Evolutionary conservation across 2,113 vertebrate genomes (phyloP).

Genomic region (Prolemur simus): DNA sequence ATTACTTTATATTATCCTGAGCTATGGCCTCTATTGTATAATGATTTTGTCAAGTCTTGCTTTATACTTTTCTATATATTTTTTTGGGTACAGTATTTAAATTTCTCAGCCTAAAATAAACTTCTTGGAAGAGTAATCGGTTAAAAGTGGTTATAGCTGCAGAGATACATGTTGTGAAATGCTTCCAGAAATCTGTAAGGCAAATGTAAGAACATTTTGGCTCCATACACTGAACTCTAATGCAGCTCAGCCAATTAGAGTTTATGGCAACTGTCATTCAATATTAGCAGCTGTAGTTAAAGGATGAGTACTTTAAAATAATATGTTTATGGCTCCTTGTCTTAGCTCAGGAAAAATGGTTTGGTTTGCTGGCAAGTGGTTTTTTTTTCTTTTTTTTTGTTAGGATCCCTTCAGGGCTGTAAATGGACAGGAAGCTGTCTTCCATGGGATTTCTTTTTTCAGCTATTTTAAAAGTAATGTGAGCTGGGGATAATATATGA

Average conservation of each 20-base stretch:
- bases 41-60: background rate
- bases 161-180: background rate
- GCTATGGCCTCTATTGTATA: background rate
- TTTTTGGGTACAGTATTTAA: conserved; percentile 30
- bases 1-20: conserved; percentile 4
- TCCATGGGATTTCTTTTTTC: conserved; percentile 24
- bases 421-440: background rate
- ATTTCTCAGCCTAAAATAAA: conserved; percentile 47
- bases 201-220: conserved; percentile 12
- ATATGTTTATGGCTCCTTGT: background rate
- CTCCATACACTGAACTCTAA: background rate
- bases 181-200: conserved; percentile 20
- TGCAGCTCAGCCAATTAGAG: conserved; percentile 2
- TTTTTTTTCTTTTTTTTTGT: background rate
- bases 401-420: background rate
- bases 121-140: conserved; percentile 11
- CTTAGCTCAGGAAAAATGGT: background rate
- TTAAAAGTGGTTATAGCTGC: conserved; percentile 40
- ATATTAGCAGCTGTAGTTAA: conserved; percentile 21
- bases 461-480: background rate
- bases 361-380: background rate
- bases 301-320: conserved; percentile 20
- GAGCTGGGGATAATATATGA: background rate
- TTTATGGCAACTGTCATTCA: conserved; percentile 35
- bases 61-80: background rate